Conservation (phyloP, 2,888 invertebrate species). For the Chloroclystis v-ata region DNA sequence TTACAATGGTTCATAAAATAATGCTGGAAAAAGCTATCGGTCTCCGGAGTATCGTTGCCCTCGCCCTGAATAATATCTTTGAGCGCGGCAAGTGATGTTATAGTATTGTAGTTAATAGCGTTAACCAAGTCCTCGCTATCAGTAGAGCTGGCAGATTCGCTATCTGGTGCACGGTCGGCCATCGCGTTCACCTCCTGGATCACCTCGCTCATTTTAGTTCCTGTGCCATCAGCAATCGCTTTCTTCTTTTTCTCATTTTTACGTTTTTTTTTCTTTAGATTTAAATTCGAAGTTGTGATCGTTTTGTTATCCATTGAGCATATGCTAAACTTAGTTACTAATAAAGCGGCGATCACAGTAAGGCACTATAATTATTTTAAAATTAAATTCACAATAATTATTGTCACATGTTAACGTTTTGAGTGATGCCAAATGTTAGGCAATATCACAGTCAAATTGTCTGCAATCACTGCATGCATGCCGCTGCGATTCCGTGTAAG, state of each 20-base stretch:
- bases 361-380: constrained; percentile 41
- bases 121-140: constrained; percentile 82
- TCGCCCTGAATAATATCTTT: constrained; percentile 82
- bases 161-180: constrained; percentile 38
- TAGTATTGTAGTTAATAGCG: constrained; percentile 84
- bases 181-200: constrained; percentile 42
- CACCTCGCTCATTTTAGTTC: constrained; percentile 39
- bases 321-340: constrained; percentile 43
- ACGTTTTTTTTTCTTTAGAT: constrained; percentile 47
- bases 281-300: constrained; percentile 43
- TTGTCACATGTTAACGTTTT: constrained; percentile 60
- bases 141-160: constrained; percentile 70
- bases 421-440: constrained; percentile 43
- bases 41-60: constrained; percentile 75
- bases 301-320: constrained; percentile 68
- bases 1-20: constrained; percentile 86
- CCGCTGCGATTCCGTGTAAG: constrained; percentile 41
- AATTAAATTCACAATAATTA: constrained; percentile 41
- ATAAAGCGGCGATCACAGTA: constrained; percentile 36
- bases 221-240: constrained; percentile 39
- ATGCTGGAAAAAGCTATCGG: constrained; percentile 82
- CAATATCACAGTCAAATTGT: constrained; percentile 51
- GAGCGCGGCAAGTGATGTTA: constrained; percentile 81
- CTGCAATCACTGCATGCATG: constrained; percentile 54
- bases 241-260: constrained; percentile 71